phyloP scores from a whole-genome alignment of 2,113 vertebrate genomes.

The Miniopterus natalensis region DNA sequence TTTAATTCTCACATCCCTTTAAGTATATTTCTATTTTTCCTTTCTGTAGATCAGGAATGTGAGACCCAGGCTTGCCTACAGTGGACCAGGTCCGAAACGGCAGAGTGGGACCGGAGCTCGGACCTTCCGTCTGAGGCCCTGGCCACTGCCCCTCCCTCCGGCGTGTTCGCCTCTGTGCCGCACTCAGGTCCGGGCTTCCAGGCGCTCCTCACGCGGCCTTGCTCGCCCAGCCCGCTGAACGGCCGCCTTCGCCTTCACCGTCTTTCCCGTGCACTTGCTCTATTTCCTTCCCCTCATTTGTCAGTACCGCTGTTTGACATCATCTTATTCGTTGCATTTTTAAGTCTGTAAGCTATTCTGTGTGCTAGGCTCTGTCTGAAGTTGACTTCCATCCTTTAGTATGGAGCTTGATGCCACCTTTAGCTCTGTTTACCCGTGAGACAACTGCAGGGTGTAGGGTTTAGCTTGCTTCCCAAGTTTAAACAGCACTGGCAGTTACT shows the following conservation, averaged over 20 bases:
- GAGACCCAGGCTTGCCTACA: background rate
- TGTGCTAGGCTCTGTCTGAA: background rate
- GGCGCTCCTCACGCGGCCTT: background rate
- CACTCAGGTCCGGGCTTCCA: no score
- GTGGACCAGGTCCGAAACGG: background rate
- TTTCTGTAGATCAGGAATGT: background rate
- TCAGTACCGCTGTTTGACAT: background rate
- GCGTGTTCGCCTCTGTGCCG: no score
- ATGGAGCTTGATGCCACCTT: background rate
- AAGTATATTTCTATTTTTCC: background rate
- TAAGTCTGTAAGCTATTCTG: background rate
- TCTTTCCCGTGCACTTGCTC: background rate
- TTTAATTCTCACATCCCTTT: background rate
- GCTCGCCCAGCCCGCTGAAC: accelerated
- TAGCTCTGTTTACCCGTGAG: background rate
- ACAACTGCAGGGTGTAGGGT: background rate
- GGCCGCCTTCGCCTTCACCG: background rate
- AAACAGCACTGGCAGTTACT: background rate
- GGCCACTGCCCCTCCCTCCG: background rate
- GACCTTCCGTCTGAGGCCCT: background rate
- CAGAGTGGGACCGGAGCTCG: background rate
- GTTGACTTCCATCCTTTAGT: background rate
- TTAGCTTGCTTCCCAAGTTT: background rate
- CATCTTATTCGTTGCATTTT: background rate
- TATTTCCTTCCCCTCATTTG: background rate